phyloP scores from a whole-genome alignment of 2,797 vertebrate genomes.

The Melanotaenia pygmaea region DNA sequence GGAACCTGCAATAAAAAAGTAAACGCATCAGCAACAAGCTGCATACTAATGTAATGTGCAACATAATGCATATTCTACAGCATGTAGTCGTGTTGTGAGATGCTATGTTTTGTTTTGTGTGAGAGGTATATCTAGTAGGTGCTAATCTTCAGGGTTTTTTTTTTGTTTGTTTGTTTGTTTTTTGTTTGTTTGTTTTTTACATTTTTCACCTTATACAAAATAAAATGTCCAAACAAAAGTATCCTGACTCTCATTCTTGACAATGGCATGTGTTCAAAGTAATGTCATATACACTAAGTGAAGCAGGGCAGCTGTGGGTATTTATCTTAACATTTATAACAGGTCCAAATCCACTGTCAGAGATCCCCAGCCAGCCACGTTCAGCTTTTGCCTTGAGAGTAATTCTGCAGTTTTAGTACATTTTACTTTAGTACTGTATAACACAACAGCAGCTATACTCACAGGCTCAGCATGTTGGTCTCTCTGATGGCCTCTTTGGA shows the following conservation, averaged over 20 bases:
- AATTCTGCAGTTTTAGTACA: conserved; percentile 55
- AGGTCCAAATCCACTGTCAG: conserved; percentile 41
- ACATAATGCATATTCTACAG: conserved; percentile 52
- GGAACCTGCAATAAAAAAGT: conserved; percentile 74
- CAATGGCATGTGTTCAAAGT: neutral
- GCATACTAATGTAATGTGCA: conserved; percentile 75
- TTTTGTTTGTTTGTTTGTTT: too few relatives aligned
- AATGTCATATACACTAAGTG: conserved; percentile 5
- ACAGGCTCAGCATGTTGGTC: conserved; percentile 52
- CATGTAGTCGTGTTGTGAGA: conserved; percentile 42
- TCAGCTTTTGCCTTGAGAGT: conserved; percentile 39
- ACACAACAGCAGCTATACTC: conserved; percentile 41
- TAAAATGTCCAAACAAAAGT: neutral
- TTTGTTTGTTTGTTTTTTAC: too few relatives aligned
- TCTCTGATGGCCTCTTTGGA: conserved; percentile 51
- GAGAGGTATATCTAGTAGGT: conserved; percentile 36
- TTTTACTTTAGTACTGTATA: conserved; percentile 47
- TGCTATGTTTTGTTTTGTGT: conserved; percentile 50
- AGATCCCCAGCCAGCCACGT: conserved; percentile 32
- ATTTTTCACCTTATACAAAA: conserved; percentile 1
- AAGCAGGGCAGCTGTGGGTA: conserved; percentile 11
- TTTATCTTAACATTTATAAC: conserved; percentile 48
- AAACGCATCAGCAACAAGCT: conserved; percentile 68
- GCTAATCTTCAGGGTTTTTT: neutral
- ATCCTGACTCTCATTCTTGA: neutral